Evolutionary conservation across 1,140 invertebrate species (phyloP), one percentile per base, ranked within the genome.

Genomic region (Andrena cerasifolii): DNA sequence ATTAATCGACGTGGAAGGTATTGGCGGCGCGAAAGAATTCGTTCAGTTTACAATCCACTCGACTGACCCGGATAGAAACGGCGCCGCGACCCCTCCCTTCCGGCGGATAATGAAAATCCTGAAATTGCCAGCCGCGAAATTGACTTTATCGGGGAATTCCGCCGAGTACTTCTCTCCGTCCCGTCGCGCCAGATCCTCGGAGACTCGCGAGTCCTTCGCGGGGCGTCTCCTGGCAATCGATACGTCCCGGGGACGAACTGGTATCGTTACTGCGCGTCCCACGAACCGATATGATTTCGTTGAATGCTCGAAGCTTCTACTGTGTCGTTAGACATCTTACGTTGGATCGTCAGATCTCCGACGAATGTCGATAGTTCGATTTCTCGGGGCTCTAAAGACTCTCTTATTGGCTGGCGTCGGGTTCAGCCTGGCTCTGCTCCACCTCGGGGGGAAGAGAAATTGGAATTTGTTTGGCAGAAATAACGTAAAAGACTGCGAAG

Each of bases 21-120:
- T n/a, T n/a, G n/a, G n/a, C 21, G 47, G 16, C 26, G 31, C n/a
- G 26, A 26, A 16, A 45, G 33, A 56, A 31, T 59, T 61, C 40
- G 26, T 49, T 72, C 56, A n/a, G 70, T 72, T 72, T 62, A 12
- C 26, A 21, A 16, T 62, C 31, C 70, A 26, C 70, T 72, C 51
- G 49, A 40, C 54, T 49, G 56, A 61, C 56, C 56, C 16, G 56
- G 16, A 58, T 36, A 10, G 16, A 72, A 49, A 10, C 24, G 33
- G 10, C n/a, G n/a, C 18, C 16, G 7, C 14, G 65, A 53, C 31
- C 8, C 18, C 36, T 1, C 4, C 16, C n/a, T 21, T 45, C 21
- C 61, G 56, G 26, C 6, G 36, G 40, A 65, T 54, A 65, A 81
- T 62, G 79, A 79, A 75, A 80, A 81, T 82, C 80, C 62, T 61